Base-by-base conservation (phyloP, 2,113 vertebrate species). In the Rhagologus leucostigma region DNA sequence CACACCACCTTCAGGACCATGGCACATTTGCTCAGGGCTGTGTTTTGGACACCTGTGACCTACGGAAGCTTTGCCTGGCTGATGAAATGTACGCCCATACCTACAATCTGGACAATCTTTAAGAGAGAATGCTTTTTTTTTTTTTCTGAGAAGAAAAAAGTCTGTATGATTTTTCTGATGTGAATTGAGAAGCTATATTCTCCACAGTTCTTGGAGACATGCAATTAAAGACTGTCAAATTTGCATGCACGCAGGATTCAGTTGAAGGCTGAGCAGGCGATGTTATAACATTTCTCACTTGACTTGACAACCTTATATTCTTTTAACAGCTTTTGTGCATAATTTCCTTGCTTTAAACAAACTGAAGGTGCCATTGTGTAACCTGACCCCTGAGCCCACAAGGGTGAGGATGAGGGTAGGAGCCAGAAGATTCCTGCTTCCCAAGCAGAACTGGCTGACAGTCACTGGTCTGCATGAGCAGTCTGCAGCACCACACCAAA, bases 221-320 rank as follows among this genome's bases (percentile, higher is more conserved):
- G 92, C 93, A 95, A 93, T 96, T 92, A 92, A 90, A 86, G 90
- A 90, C 83, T 90, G 90, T 89, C 96, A 96, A 95, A 95, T 93
- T 65, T 94, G 88, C 95, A 92, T 86, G 92, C 83, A 86, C 26
- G 69, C 75, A 86, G 76, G 64, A 92, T 93, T 82, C 93, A 87
- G 37, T 0, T 90, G 95, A 95, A 96, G 88, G 83, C 86, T 95
- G 83, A 95, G 68, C 90, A 78, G 89, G 89, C 10, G 16, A 94
- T 74, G 90, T 85, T 93, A 32, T 23, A 92, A 93, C 84, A 94
- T 84, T 79, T 94, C 87, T 91, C 9, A 1, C 87, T 93, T 91
- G 77, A 91, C 90, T 87, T 96, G 92, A 91, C 93, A 96, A 95
- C 84, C 92, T 89, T 71, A 81, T 71, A 89, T 59, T 96, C 95